Conservation (phyloP, 2,888 invertebrate genomes). For the Hydraecia micacea region DNA sequence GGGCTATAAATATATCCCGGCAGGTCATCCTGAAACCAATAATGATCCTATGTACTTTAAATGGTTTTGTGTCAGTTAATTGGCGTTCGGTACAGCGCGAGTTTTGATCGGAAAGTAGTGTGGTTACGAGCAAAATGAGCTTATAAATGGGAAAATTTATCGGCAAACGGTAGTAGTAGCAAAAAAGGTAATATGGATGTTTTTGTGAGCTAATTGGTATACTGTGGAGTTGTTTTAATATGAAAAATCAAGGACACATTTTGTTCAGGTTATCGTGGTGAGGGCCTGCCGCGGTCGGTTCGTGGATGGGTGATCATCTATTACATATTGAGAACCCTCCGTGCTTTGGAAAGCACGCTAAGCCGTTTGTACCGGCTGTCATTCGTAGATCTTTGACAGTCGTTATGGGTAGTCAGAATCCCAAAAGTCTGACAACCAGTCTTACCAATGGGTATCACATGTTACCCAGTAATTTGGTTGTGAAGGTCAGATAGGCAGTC, state of each 20-base stretch:
- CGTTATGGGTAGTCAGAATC: background rate
- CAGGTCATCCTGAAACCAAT: slow-evolving; percentile 60
- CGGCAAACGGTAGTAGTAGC: background rate
- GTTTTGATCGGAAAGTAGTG: slow-evolving; percentile 51
- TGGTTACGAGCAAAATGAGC: slow-evolving; percentile 28
- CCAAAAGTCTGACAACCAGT: background rate
- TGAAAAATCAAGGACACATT: background rate
- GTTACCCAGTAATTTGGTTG: background rate
- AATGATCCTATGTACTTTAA: slow-evolving; percentile 61
- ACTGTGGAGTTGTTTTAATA: background rate
- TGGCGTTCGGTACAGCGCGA: slow-evolving; percentile 38
- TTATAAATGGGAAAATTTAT: slow-evolving; percentile 17
- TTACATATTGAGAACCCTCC: background rate
- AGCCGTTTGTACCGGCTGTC: background rate
- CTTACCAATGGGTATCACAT: background rate
- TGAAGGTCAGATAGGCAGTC: background rate
- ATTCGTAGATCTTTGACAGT: background rate
- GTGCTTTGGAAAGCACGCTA: background rate
- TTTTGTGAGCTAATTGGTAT: background rate
- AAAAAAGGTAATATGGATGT: background rate
- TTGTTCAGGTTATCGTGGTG: background rate
- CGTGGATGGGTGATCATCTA: background rate
- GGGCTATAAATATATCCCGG: slow-evolving; percentile 66
- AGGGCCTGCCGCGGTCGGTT: background rate
- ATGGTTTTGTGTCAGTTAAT: slow-evolving; percentile 59